phyloP scores from a whole-genome alignment of 2,888 invertebrate genomes.

The Lydus trimaculatus region DNA sequence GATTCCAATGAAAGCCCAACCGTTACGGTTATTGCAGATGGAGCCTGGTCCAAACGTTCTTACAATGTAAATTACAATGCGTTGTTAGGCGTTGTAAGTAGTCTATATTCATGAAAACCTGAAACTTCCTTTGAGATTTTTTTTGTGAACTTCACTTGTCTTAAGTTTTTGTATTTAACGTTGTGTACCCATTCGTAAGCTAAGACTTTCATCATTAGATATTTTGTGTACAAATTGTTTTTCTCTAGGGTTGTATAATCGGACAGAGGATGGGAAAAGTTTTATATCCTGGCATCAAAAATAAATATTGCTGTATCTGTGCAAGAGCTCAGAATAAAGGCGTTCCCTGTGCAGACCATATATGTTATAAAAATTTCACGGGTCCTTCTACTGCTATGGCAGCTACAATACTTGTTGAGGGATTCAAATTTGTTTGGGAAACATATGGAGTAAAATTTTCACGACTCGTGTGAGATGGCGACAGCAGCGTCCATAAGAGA shows the following conservation, averaged over 20 bases:
- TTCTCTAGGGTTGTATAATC: slow-evolving; percentile 19
- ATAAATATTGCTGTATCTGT: slow-evolving; percentile 29
- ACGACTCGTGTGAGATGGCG: slow-evolving; percentile 30
- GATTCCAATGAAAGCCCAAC: slow-evolving; percentile 22
- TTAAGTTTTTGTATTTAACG: too few species aligned
- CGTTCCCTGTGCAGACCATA: neutral
- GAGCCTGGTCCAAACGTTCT: slow-evolving; percentile 30
- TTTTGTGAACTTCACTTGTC: too few species aligned
- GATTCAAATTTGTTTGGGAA: slow-evolving; percentile 28
- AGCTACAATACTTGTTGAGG: slow-evolving; percentile 29
- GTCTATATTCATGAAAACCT: neutral
- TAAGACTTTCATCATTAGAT: too few species aligned
- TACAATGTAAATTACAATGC: slow-evolving; percentile 17
- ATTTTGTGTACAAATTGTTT: neutral
- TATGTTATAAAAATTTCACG: slow-evolving; percentile 31
- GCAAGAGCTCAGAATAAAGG: neutral
- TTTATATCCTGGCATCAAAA: slow-evolving; percentile 21
- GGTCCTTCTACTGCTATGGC: slow-evolving; percentile 32
- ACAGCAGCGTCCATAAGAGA: slow-evolving; percentile 19
- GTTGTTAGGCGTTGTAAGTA: slow-evolving; percentile 11
- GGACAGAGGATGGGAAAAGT: slow-evolving; percentile 17
- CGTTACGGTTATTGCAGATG: slow-evolving; percentile 29
- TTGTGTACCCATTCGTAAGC: too few species aligned
- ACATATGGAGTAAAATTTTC: slow-evolving; percentile 29
- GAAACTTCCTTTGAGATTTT: too few species aligned